Conservation (phyloP, 1,140 invertebrate species). For the Temnothorax curvispinosus region DNA sequence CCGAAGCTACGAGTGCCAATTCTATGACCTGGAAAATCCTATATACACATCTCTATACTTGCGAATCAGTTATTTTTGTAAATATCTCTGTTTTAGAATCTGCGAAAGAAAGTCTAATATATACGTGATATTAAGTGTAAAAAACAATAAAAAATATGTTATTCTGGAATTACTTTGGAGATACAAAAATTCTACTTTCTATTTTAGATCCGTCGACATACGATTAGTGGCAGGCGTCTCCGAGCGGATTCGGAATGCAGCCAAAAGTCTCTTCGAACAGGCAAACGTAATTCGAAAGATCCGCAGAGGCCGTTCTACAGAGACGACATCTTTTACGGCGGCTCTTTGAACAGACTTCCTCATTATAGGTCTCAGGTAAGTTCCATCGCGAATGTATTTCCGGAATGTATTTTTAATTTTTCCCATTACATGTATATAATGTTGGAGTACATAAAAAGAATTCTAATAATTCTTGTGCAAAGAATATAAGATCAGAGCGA, state of each 20-base stretch:
- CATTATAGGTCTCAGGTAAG: constrained; percentile 92
- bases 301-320: constrained; percentile 91
- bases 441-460: background rate
- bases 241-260: constrained; percentile 83
- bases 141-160: background rate
- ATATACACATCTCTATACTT: background rate
- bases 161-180: background rate
- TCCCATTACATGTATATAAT: background rate
- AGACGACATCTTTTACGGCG: constrained; percentile 96
- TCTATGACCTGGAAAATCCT: constrained; percentile 31
- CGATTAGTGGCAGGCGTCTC: constrained; percentile 86
- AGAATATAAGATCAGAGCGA: background rate
- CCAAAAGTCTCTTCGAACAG: constrained; percentile 80
- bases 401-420: background rate
- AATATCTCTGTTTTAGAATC: background rate
- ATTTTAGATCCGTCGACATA: constrained; percentile 87
- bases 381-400: background rate
- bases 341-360: constrained; percentile 91
- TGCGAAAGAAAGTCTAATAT: background rate
- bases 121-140: background rate
- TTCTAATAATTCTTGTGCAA: background rate
- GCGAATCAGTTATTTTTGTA: background rate
- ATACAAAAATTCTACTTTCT: background rate
- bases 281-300: constrained; percentile 80
- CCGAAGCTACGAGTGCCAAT: background rate